phyloP scores from a whole-genome alignment of 2,888 invertebrate genomes.

The Mellilla xanthometata region DNA sequence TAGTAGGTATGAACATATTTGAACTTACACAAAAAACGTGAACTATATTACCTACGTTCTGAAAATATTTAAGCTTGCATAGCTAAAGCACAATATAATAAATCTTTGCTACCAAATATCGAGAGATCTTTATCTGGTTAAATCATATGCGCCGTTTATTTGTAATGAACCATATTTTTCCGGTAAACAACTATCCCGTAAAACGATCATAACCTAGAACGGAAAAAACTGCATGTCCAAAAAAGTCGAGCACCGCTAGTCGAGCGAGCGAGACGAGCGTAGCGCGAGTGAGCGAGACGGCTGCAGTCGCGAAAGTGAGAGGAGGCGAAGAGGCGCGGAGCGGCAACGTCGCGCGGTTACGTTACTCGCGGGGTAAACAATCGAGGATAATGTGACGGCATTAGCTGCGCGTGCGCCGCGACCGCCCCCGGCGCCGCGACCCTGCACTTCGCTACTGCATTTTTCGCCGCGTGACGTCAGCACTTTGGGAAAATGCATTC shows the following conservation, averaged over 20 bases:
- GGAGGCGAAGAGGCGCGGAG: constrained; percentile 66
- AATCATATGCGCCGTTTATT: background rate
- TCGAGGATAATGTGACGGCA: constrained; percentile 65
- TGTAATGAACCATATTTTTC: constrained; percentile 4
- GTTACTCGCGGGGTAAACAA: constrained; percentile 78
- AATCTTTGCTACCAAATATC: no score
- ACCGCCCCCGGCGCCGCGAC: constrained; percentile 51
- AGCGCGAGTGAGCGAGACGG: constrained; percentile 45
- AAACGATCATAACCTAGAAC: constrained; percentile 65
- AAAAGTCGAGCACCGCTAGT: constrained; percentile 80
- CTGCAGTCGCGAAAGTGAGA: constrained; percentile 76
- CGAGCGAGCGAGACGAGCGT: constrained; percentile 55
- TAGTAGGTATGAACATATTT: no score
- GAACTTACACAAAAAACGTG: no score
- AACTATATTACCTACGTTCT: no score
- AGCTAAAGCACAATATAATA: no score
- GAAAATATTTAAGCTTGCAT: no score
- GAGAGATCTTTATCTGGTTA: no score
- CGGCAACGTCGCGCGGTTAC: constrained; percentile 75
- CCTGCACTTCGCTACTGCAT: constrained; percentile 74
- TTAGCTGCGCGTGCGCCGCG: constrained; percentile 66
- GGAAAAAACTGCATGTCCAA: constrained; percentile 76
- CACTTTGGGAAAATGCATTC: background rate
- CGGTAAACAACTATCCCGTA: constrained; percentile 44
- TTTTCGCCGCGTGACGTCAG: constrained; percentile 67